Evolutionary conservation across 2,113 vertebrate genomes (phyloP), one percentile per base, ranked within the genome.

Genomic region (Elephas maximus): DNA sequence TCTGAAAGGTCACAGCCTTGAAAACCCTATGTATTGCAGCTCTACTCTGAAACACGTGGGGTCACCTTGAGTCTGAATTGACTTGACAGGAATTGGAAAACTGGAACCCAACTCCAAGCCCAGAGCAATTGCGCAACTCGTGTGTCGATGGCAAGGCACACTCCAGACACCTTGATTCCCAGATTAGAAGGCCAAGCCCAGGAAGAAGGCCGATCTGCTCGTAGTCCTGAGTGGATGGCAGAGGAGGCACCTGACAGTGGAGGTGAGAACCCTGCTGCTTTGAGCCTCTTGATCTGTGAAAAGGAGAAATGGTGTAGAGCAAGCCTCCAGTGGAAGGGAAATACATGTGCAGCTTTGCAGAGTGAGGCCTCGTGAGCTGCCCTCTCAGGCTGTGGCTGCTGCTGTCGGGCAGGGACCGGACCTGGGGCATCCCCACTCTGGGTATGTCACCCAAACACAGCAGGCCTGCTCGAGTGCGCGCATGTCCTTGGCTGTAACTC

Each of bases 401-500:
- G 41, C 45, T 62, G 5, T 44, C 53, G 8, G 60, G 45, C 84
- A 79, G 45, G 71, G 60, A 30, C 2, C 33, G 78, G 77, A 24
- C 62, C 57, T 14, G 62, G 77, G 81, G 82, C 73, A 45, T 92
- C 93, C 88, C 76, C 7, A 3, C 51, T 51, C 48, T 77, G 91
- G 44, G 23, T 85, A 93, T 51, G 87, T 90, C 67, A 51, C 73
- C 57, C 80, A 79, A 73, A 83, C 71, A 84, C 87, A 5, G 37
- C 0, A 5, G 80, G 63, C 53, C 83, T 82, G 33, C 28, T 53
- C 0, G 9, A 78, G 73, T 23, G 26, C 15, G 86, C 48, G 33
- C 18, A 2, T 1, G 67, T 63, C 84, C 73, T 86, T 28, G 76
- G 89, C 90, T 90, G 41, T 93, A 84, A 80, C 96, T 80, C 96